Evolutionary conservation across 1,140 invertebrate genomes (phyloP).

Genomic region (Scaptomyza montana): DNA sequence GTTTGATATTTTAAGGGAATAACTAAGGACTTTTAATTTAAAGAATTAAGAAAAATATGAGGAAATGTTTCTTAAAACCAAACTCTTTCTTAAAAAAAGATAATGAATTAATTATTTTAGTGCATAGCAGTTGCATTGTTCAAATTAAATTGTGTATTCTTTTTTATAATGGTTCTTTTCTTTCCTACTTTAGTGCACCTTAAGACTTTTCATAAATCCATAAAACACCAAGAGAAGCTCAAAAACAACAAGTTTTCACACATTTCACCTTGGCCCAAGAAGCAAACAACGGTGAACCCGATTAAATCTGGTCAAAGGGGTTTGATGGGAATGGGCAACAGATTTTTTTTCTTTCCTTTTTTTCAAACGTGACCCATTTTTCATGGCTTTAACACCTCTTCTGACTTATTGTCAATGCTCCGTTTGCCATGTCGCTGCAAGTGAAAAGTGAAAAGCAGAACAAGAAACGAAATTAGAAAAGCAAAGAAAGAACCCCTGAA

Average conservation of each 20-base stretch:
- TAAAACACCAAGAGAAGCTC: conserved; percentile 17
- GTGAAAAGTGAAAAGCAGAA: conserved; percentile 19
- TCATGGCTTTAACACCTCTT: conserved; percentile 22
- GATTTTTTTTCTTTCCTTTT: conserved; percentile 6
- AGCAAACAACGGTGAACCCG: conserved; percentile 12
- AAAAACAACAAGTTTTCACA: conserved; percentile 31
- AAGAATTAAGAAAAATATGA: too few species aligned
- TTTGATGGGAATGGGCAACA: conserved; percentile 5
- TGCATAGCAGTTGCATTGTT: not conserved
- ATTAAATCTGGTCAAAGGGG: conserved; percentile 30
- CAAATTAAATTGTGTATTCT: not conserved
- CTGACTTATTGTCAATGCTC: conserved; percentile 51
- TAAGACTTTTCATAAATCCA: not conserved
- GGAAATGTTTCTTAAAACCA: too few species aligned
- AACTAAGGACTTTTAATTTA: too few species aligned
- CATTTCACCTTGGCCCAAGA: conserved; percentile 37
- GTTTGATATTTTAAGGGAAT: conserved; percentile 7
- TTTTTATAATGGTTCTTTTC: not conserved
- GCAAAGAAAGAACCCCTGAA: conserved; percentile 14
- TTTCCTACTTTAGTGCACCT: too few species aligned
- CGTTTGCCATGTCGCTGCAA: conserved; percentile 33
- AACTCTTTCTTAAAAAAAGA: too few species aligned
- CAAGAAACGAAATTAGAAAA: not conserved
- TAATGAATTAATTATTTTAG: too few species aligned
- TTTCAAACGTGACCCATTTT: not conserved